Base-by-base conservation (phyloP, 2,797 vertebrate genomes). In the Antrozous pallidus region DNA sequence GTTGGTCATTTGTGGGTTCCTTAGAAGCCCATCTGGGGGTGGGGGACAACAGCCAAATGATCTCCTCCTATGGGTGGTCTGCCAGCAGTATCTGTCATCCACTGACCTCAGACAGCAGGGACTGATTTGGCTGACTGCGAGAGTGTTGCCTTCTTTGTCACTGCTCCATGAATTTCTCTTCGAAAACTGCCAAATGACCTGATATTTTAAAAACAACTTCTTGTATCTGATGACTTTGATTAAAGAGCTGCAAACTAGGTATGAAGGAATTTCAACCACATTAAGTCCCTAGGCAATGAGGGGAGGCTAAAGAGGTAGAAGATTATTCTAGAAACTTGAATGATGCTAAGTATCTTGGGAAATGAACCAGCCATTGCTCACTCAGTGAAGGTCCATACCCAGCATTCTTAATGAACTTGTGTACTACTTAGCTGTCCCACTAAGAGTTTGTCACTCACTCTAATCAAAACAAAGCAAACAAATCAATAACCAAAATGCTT, bases 11-110 rank as follows among this genome's bases (percentile, higher is more conserved):
- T 85, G 74, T 85, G 38, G 26, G 42, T 95, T 90, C 51, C 42
- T 90, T 88, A 88, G 47, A 93, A 92, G 42, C 0, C 40, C 11
- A 47, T 56, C 12, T 40, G 28, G 36, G 51, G 20, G 31, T 28
- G 6, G 4, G 16, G 54, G 12, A 75, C 18, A 79, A 28, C 42
- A 38, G 47, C 45, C 54, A 90, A 47, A 36, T 94, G 42, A 83
- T 94, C 47, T 31, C 45, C 40, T 83, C 75, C 33, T 80, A n/a
- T 91, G 61, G 28, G 31, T 92, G 42, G 31, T 81, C 51, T 93
- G 89, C 91, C 51, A 93, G 74, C 40, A 91, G n/a, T 86, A 83
- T 92, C 75, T 96, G 65, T 89, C 93, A 87, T 58, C n/a, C 36
- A 58, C 17, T 94, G 82, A 58, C 91, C 58, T 95, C 83, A 93